Evolutionary conservation across 2,113 vertebrate genomes (phyloP).

Genomic region (Phalacrocorax aristotelis): DNA sequence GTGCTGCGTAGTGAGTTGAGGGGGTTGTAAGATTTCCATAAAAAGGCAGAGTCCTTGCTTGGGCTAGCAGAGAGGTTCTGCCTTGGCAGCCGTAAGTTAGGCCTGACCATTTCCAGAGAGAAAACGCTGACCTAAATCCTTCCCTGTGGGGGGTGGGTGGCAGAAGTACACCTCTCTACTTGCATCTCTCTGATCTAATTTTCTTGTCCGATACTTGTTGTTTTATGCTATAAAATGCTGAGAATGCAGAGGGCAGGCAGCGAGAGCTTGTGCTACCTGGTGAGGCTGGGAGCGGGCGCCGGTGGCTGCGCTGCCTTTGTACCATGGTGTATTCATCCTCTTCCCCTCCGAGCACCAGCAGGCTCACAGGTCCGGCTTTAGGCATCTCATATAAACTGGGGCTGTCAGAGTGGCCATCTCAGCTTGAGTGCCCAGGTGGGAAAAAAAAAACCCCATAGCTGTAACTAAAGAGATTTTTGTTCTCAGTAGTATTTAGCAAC

Average conservation of each 20-base stretch:
- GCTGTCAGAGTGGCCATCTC: accelerated
- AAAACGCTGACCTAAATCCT: constrained; percentile 58
- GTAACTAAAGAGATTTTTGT: background rate
- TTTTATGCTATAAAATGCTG: background rate
- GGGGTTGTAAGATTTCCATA: constrained; percentile 77
- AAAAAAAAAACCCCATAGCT: background rate
- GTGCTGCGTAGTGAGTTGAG: constrained; percentile 33
- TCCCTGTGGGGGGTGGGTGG: constrained; percentile 11
- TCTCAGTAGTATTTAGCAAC: accelerated
- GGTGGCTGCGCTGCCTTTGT: background rate
- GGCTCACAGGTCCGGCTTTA: background rate
- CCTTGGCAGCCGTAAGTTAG: constrained; percentile 69
- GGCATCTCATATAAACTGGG: accelerated
- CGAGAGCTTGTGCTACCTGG: background rate
- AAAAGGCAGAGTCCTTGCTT: constrained; percentile 79
- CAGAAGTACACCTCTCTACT: background rate
- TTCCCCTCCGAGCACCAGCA: background rate
- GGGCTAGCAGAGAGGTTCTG: constrained; percentile 61
- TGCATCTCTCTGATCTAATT: background rate
- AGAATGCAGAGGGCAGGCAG: background rate
- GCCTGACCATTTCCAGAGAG: constrained; percentile 64
- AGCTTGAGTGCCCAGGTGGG: background rate
- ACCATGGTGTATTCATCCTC: background rate
- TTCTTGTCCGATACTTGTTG: background rate
- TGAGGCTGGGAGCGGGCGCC: background rate